A percentile compares a stretch with the other conserved stretches of the same genome.
Conservation (phyloP, 1,140 invertebrate species). For the Kradibia gibbosae region DNA sequence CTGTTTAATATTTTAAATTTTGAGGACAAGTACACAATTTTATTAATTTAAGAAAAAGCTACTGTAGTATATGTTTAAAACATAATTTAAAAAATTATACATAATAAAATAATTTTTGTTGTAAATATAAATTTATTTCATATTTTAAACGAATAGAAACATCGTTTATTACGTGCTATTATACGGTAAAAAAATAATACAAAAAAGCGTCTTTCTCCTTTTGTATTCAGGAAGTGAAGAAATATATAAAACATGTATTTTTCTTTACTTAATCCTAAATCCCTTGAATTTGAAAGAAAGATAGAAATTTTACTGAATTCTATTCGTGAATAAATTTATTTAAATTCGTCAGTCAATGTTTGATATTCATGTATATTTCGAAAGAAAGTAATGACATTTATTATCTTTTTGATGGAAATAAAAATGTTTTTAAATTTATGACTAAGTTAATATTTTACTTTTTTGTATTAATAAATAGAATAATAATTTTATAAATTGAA, state of each 20-base stretch:
- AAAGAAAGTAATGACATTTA: neutral
- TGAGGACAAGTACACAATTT: too few relatives aligned
- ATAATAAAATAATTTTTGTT: too few relatives aligned
- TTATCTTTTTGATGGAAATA: neutral
- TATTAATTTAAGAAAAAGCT: too few relatives aligned
- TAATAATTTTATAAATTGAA: too few relatives aligned
- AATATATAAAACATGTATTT: conserved; percentile 25
- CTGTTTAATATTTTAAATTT: too few relatives aligned
- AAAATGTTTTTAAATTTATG: too few relatives aligned
- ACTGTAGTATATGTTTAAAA: too few relatives aligned
- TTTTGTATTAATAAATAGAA: too few relatives aligned
- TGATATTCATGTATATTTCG: neutral
- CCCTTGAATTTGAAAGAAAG: neutral
- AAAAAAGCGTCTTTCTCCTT: conserved; percentile 6
- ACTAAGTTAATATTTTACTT: too few relatives aligned
- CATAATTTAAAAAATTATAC: too few relatives aligned
- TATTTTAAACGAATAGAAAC: neutral
- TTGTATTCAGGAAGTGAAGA: conserved; percentile 1
- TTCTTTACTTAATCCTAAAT: conserved; percentile 16
- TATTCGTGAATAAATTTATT: neutral
- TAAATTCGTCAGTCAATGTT: neutral
- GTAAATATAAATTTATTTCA: neutral
- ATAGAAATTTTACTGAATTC: neutral
- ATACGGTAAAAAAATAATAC: conserved; percentile 5
- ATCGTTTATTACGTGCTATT: neutral